Evolutionary conservation across 2,888 invertebrate species (phyloP), one percentile per base, ranked within the genome.

Genomic region (Lasius fuliginosus): DNA sequence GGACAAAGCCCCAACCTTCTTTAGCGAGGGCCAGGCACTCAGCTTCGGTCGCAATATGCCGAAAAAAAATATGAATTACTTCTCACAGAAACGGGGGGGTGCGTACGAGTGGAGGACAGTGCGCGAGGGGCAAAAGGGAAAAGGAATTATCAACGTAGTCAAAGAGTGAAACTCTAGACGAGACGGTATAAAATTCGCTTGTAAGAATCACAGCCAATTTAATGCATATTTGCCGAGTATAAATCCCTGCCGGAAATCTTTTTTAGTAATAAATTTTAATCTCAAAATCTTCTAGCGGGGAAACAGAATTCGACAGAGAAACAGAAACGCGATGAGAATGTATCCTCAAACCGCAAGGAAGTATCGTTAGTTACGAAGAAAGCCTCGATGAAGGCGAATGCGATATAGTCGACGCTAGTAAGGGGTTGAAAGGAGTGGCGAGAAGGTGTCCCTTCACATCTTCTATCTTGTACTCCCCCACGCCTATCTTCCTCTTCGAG

Each of bases 1-100:
- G 94, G 94, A 94, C 94, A 94, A 95, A 95, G 94, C 95, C 92
- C 93, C 91, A 89, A 89, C 91, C 91, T 93, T 93, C 90, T 89
- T 93, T 92, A 89, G 90, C 89, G 85, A 89, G 89, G 90, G 89
- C 90, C 90, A 85, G 89, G 91, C 92, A 92, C 93, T 93, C 92
- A 89, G 90, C 89, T 87, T 90, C 90, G 90, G 87, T 93, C 91
- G 93, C 93, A 94, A 94, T 94, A 94, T 94, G 91, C 92, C 90
- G 91, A 93, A 94, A 92, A 92, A 89, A 91, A 90, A 90, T 89
- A 92, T 92, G 92, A 94, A 94, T 94, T 92, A 91, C 92, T 93
- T 92, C 91, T 91, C 87, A 86, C 88, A 88, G 90, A 85, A 90
- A 85, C 85, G 83, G 85, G 83, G 56, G 69, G 83, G 85, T 67